Base-by-base conservation (phyloP, 2,888 invertebrate genomes). In the Macaria liturata region DNA sequence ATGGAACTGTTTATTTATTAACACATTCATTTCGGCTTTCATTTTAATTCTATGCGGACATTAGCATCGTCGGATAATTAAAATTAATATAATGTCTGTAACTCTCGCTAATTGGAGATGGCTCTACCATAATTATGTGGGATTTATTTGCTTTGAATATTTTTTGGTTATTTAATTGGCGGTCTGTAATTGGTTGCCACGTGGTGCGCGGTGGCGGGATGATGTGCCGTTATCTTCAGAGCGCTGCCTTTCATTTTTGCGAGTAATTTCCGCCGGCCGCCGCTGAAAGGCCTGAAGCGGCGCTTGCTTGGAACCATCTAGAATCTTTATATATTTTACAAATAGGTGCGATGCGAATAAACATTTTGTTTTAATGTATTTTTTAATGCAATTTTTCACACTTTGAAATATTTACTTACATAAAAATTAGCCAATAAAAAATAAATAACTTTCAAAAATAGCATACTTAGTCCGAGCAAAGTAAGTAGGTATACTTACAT, bases 1-100 rank as follows among this genome's bases (percentile, higher is more conserved):
- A 80, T 78, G 70, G 49, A 46, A 71, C 75, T 77, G 64, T 70
- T 71, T 60, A 56, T 68, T 67, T 74, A 75, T 71, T 67, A 49
- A 44, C 52, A 51, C 56, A 47, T 37, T 32, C 2, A 40, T 42
- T 43, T 37, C 37, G 42, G 20, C 32, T 54, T 59, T 46, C 39
- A 50, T 49, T 34, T 46, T 45, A 42, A 53, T 53, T 54, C 40
- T 46, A 50, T 42, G 49, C 46, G 9, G 31, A 9, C 5, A 42
- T 39, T 37, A 44, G 32, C 34, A 45, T 45, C 37, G 8, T 44
- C 37, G 9, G 6, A 20, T 9, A 9, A 44, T 31, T 31, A 39
- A 45, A 51, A 51, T 45, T n/a, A 37, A 2, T 32, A 1, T 49
- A 49, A 30, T 49, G n/a, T 43, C 37, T 31, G 45, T 51, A 39